phyloP scores from a whole-genome alignment of 2,888 invertebrate species.

The Atethmia centrago region DNA sequence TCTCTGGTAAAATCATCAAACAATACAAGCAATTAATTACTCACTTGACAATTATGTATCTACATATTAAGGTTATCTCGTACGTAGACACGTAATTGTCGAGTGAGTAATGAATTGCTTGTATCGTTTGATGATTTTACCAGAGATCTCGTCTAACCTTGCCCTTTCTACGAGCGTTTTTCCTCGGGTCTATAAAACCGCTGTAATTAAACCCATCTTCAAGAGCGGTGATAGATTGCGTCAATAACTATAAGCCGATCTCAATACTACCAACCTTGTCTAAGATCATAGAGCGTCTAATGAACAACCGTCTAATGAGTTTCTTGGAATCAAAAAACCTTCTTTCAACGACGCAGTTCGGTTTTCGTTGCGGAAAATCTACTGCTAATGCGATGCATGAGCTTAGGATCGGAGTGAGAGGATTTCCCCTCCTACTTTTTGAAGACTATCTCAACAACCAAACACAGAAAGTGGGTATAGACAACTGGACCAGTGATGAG shows the following conservation, averaged over 20 bases:
- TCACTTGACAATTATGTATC: too few species aligned
- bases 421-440: neutral
- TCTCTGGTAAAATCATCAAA: too few species aligned
- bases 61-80: too few species aligned
- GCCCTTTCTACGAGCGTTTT: too few species aligned
- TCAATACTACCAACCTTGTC: neutral
- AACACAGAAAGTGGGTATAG: neutral
- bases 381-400: neutral
- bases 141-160: too few species aligned
- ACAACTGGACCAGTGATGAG: neutral
- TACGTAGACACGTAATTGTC: too few species aligned
- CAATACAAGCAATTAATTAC: too few species aligned
- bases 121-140: too few species aligned
- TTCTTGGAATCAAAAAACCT: neutral
- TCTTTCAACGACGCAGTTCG: neutral
- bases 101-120: too few species aligned
- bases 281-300: neutral
- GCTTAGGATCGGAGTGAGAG: neutral
- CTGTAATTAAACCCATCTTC: too few species aligned
- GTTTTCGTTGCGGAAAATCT: neutral
- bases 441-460: neutral
- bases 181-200: too few species aligned
- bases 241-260: neutral
- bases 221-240: neutral
- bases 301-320: neutral